phyloP scores from a whole-genome alignment of 2,888 invertebrate genomes.

The Iselma pallidipennis region DNA sequence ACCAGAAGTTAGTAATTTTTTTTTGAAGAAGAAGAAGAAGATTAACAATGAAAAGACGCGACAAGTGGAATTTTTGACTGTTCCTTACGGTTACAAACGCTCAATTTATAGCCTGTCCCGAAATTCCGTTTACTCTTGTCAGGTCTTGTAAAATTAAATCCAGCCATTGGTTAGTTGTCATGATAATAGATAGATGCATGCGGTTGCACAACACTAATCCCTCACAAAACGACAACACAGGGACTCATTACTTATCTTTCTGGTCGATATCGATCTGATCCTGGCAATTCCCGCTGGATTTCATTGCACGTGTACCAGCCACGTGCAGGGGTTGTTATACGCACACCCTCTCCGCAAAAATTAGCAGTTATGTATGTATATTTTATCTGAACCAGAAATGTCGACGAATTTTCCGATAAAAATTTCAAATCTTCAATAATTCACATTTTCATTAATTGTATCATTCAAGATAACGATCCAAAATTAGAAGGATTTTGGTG shows the following conservation, averaged over 20 bases:
- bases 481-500: not conserved
- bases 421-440: too few relatives aligned
- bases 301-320: conserved; percentile 19
- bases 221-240: conserved; percentile 30
- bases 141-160: not conserved
- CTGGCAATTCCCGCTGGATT: conserved; percentile 29
- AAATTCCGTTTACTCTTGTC: not conserved
- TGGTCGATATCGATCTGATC: conserved; percentile 25
- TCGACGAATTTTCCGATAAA: too few relatives aligned
- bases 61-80: too few relatives aligned
- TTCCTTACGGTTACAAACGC: too few relatives aligned
- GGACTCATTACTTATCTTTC: conserved; percentile 31
- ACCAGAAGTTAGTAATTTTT: too few relatives aligned
- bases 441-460: conserved; percentile 1
- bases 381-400: too few relatives aligned
- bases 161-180: conserved; percentile 27
- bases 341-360: conserved; percentile 11
- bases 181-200: conserved; percentile 34
- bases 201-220: conserved; percentile 32
- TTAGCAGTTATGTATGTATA: conserved; percentile 14
- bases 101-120: too few relatives aligned
- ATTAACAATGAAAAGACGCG: too few relatives aligned
- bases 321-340: conserved; percentile 17
- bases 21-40: too few relatives aligned
- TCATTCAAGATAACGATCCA: too few relatives aligned